These are phyloP conservation scores for Fringilla coelebs DNA, from an alignment of 2,797 vertebrate species.

Conservation along the genomic window DNA sequence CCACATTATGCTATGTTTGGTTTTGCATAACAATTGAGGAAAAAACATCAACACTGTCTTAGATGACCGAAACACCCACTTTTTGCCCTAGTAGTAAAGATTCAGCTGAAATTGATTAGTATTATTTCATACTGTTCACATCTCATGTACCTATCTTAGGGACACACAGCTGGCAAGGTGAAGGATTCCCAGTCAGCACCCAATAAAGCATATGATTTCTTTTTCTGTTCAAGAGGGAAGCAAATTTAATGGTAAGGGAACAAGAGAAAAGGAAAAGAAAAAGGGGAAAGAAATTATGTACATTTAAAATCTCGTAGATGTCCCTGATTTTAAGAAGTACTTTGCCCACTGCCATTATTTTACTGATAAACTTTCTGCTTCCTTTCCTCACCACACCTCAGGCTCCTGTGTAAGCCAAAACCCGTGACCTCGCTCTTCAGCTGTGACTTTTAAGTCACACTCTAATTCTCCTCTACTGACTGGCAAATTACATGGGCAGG, in stretches of 20 bases:
- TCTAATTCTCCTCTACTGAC: slow-evolving; percentile 22
- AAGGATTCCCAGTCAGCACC: background rate
- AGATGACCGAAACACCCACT: background rate
- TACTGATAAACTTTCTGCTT: slow-evolving; percentile 18
- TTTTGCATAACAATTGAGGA: background rate
- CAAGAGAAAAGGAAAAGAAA: background rate
- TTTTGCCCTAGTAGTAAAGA: slow-evolving; percentile 5
- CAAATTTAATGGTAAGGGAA: background rate
- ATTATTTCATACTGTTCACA: background rate
- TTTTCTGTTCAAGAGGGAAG: background rate
- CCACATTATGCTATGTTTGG: background rate
- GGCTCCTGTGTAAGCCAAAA: slow-evolving; percentile 6
- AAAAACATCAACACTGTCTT: background rate
- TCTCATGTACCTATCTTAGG: background rate
- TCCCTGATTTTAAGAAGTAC: background rate
- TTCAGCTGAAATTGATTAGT: background rate
- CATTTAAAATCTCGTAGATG: background rate
- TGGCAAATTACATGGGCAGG: slow-evolving; percentile 28
- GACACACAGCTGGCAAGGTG: background rate
- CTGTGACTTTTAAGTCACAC: background rate
- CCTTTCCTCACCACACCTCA: background rate
- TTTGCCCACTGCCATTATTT: background rate
- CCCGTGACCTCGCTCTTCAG: background rate
- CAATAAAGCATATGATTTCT: background rate
- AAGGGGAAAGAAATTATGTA: background rate